A percentile compares a stretch with the other conserved stretches of the same genome.
phyloP scores from a whole-genome alignment of 2,888 invertebrate genomes.

The Sympetrum striolatum region DNA sequence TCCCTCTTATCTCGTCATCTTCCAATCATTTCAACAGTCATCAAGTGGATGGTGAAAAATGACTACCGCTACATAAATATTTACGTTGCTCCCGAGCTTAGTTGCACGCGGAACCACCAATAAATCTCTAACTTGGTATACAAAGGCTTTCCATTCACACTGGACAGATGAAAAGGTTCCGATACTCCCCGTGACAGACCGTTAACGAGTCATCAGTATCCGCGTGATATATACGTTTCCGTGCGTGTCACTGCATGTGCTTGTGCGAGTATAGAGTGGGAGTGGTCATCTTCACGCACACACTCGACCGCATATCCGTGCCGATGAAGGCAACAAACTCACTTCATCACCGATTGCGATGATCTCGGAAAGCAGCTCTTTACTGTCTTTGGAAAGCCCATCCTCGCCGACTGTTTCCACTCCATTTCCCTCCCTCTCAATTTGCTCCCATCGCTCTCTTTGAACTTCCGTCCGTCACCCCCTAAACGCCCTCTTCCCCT shows the following conservation, averaged over 20 bases:
- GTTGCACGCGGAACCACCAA: not conserved
- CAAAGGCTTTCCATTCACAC: constrained; percentile 14
- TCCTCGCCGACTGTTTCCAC: not conserved
- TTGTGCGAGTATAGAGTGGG: not conserved
- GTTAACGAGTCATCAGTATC: constrained; percentile 20
- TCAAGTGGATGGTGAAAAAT: not conserved
- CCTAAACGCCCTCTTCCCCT: not conserved
- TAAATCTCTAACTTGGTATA: constrained; percentile 8
- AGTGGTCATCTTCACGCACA: constrained; percentile 4
- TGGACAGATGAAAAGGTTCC: not conserved
- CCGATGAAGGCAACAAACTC: not conserved
- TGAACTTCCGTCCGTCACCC: not conserved
- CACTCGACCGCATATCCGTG: not conserved
- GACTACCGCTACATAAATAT: not conserved
- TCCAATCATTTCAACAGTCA: not conserved
- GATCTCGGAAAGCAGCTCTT: not conserved
- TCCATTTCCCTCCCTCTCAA: not conserved
- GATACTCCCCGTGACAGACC: not conserved
- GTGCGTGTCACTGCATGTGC: not conserved
- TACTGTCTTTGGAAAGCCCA: not conserved
- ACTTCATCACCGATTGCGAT: constrained; percentile 22
- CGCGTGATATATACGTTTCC: not conserved
- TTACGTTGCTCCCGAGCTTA: not conserved
- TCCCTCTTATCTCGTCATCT: not conserved
- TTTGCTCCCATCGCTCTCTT: not conserved